Evolutionary conservation across 1,140 invertebrate genomes (phyloP).

Genomic region (Zaprionus camerounensis): DNA sequence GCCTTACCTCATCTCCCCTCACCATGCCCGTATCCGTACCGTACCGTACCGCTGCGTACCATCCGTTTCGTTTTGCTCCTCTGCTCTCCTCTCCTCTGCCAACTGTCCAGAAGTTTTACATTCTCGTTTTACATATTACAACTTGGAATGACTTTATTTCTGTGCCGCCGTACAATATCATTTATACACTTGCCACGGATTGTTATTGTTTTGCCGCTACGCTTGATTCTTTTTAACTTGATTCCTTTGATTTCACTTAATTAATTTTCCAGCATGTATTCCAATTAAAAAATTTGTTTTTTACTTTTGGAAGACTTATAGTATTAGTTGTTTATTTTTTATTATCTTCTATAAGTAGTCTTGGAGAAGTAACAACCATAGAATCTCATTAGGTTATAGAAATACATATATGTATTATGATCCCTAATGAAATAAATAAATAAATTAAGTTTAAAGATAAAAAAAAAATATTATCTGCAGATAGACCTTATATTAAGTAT

Average conservation of each 20-base stretch:
- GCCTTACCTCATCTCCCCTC: conserved; percentile 6
- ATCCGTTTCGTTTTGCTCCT: neutral
- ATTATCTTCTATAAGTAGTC: too few species aligned
- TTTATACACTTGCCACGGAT: conserved; percentile 46
- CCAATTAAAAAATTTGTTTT: neutral
- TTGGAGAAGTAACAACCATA: too few species aligned
- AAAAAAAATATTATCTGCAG: too few species aligned
- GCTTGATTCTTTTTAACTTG: neutral
- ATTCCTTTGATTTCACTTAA: too few species aligned
- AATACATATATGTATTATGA: too few species aligned
- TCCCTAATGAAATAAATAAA: too few species aligned
- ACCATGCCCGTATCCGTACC: too few species aligned
- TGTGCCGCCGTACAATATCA: conserved; percentile 57
- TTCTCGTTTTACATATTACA: conserved; percentile 56
- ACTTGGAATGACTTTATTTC: conserved; percentile 82
- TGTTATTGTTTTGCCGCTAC: conserved; percentile 6
- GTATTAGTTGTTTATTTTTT: too few species aligned
- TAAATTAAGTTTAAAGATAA: too few species aligned
- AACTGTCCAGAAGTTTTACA: conserved; percentile 9
- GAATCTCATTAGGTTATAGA: too few species aligned
- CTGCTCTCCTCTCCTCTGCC: neutral
- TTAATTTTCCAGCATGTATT: neutral
- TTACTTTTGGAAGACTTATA: too few species aligned
- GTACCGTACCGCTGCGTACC: neutral
- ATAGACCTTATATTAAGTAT: too few species aligned